Evolutionary conservation across 2,113 vertebrate genomes (phyloP).

Genomic region (Pontoporia blainvillei): DNA sequence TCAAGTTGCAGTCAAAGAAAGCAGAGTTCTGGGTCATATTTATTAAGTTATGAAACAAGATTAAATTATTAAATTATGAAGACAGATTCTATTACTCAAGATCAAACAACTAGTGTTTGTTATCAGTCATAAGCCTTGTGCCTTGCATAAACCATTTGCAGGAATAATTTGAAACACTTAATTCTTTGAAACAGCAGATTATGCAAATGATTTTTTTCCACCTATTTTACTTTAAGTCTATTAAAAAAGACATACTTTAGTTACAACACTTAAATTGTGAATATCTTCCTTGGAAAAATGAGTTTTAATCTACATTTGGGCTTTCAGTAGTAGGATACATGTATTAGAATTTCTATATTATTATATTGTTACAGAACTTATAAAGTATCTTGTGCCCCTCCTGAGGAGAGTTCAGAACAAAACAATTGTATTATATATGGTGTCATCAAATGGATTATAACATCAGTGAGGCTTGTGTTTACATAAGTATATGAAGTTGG

Average conservation of each 20-base stretch:
- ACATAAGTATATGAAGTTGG: neutral
- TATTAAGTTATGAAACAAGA: neutral
- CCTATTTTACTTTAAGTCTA: neutral
- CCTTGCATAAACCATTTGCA: neutral
- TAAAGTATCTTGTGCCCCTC: neutral
- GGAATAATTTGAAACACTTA: neutral
- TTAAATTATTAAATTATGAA: constrained; percentile 16
- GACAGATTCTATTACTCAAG: neutral
- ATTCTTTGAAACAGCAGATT: neutral
- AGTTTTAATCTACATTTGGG: neutral
- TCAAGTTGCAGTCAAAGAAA: neutral
- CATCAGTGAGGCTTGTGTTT: neutral
- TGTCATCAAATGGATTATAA: neutral
- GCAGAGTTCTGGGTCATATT: neutral
- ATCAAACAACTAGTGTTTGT: neutral
- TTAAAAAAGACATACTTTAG: neutral
- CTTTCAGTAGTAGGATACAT: neutral
- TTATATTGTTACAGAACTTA: neutral
- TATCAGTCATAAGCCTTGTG: neutral
- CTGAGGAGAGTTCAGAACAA: neutral
- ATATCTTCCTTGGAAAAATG: neutral
- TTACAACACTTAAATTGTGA: neutral
- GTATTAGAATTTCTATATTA: neutral
- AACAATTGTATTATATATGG: neutral
- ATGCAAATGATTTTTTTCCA: neutral